Percentiles rank a stretch among this genome's conserved stretches.
Conservation (phyloP, 1,140 invertebrate species). For the Chlorops oryzae region DNA sequence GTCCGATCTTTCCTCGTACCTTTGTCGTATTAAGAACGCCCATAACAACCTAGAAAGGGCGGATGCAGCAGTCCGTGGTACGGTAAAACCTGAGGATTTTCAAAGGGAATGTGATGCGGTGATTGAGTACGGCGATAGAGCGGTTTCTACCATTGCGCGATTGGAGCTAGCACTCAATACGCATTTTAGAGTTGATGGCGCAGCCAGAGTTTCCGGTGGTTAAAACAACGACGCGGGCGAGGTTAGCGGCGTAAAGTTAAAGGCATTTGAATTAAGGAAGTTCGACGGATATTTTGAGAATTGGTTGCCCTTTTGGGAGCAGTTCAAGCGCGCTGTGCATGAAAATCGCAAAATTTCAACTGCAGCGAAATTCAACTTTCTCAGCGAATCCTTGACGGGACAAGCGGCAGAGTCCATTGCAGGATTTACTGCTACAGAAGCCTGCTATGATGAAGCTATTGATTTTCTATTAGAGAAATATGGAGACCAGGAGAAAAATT, state of each 20-base stretch:
- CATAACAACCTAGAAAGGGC: not conserved
- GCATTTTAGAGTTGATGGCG: not conserved
- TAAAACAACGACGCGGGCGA: not conserved
- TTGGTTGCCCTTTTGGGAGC: slow-evolving; percentile 12
- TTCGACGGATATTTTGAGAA: slow-evolving; percentile 8
- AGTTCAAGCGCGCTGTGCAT: slow-evolving; percentile 7
- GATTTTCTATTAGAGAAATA: not conserved
- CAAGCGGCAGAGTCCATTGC: not conserved
- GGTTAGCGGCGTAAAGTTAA: not conserved
- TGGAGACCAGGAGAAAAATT: not conserved
- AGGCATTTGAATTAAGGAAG: not conserved
- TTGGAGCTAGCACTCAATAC: not conserved
- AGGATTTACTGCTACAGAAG: not conserved
- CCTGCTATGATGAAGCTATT: not conserved
- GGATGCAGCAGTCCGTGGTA: not conserved
- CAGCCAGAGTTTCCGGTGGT: not conserved
- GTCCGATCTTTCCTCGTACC: not conserved
- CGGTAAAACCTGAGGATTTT: not conserved
- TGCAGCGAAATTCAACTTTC: slow-evolving; percentile 6
- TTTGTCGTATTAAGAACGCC: slow-evolving; percentile 1
- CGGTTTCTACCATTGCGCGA: not conserved
- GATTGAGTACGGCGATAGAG: slow-evolving; percentile 5
- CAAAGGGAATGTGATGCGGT: not conserved
- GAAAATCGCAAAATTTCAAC: slow-evolving; percentile 2
- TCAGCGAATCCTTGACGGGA: not conserved